A percentile compares a stretch with the other conserved stretches of the same genome.
These are phyloP conservation scores for Caenorhabditis sp. DNA, from an alignment of 2,888 invertebrate species.

Conservation along the genomic window DNA sequence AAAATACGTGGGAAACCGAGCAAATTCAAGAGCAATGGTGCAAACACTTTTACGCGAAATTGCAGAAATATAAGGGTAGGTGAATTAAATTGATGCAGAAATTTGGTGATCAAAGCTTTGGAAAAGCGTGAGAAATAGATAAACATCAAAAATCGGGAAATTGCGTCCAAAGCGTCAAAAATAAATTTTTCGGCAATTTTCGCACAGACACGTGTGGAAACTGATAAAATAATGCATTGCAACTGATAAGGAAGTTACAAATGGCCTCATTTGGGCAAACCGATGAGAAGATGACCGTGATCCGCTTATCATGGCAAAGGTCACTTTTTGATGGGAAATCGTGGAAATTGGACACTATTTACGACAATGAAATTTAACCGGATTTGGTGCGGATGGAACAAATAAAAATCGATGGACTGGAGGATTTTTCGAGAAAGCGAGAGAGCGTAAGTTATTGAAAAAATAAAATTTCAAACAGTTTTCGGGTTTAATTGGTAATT, in stretches of 20 bases:
- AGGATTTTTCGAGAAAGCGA: too few species aligned
- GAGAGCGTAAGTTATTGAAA: too few species aligned
- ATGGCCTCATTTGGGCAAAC: too few species aligned
- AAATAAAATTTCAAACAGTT: too few species aligned
- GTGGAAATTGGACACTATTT: not conserved
- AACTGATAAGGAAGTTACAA: slow-evolving; percentile 25
- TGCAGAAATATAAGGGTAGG: slow-evolving; percentile 14
- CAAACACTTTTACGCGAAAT: slow-evolving; percentile 19
- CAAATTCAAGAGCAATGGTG: not conserved
- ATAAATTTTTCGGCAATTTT: not conserved
- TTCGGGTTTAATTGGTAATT: too few species aligned
- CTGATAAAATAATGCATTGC: slow-evolving; percentile 2
- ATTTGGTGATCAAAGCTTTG: too few species aligned
- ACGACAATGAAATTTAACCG: not conserved
- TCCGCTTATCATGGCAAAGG: slow-evolving; percentile 35
- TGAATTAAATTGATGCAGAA: too few species aligned
- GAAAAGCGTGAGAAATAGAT: too few species aligned
- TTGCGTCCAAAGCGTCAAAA: too few species aligned
- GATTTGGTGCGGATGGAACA: not conserved
- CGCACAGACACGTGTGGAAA: slow-evolving; percentile 2
- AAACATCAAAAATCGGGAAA: too few species aligned
- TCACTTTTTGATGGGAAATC: not conserved
- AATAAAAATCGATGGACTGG: not conserved
- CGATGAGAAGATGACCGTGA: not conserved
- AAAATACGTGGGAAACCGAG: slow-evolving; percentile 6